Conservation (phyloP, 2,888 invertebrate genomes). For the Parapristionchus giblindavisi region DNA sequence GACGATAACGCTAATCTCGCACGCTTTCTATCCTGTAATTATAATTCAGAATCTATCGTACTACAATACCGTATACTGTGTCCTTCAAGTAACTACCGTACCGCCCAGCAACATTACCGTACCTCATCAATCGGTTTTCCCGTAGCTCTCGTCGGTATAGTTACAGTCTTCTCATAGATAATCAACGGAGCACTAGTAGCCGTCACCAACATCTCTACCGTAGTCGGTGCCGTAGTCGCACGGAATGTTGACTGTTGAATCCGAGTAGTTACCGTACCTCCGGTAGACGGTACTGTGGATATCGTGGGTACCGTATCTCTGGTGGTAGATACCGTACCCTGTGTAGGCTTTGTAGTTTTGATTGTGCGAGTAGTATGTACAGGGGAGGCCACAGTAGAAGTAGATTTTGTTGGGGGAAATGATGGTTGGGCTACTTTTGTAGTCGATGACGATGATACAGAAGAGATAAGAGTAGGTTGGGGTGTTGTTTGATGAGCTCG, state of each 20-base stretch:
- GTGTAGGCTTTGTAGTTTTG: neutral
- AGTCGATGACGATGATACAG: neutral
- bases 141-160: constrained; percentile 15
- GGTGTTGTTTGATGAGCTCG: too few species aligned
- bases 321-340: neutral
- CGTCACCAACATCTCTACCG: constrained; percentile 30
- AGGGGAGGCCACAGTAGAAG: neutral
- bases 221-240: neutral
- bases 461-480: neutral
- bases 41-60: too few species aligned
- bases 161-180: constrained; percentile 26
- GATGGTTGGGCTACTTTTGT: neutral
- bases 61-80: neutral
- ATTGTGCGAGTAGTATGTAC: neutral
- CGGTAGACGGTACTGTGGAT: too few species aligned
- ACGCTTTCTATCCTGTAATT: too few species aligned
- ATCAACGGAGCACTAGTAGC: constrained; percentile 23
- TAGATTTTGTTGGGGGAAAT: neutral
- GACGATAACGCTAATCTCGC: too few species aligned
- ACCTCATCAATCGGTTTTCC: neutral
- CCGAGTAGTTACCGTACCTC: too few species aligned
- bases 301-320: too few species aligned
- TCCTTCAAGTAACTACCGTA: neutral
- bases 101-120: neutral
- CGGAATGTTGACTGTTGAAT: neutral